phyloP scores from a whole-genome alignment of 2,888 invertebrate species.

The Drosophila flavopinicola region DNA sequence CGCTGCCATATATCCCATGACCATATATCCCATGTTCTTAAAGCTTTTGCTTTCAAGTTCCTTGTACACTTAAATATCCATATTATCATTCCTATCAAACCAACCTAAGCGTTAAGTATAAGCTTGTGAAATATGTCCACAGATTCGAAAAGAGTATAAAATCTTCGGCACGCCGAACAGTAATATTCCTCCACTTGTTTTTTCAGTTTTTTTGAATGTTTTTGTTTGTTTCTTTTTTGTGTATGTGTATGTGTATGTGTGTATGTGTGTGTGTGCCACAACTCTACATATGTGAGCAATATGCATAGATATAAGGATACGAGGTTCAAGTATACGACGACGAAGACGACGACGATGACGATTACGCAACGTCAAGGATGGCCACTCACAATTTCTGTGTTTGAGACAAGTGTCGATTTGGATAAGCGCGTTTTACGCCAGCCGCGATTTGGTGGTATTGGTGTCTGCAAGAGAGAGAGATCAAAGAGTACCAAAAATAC shows the following conservation, averaged over 20 bases:
- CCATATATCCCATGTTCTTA: too few relatives aligned
- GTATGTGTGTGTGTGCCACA: constrained; percentile 28
- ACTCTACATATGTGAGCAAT: constrained; percentile 47
- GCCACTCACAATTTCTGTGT: constrained; percentile 83
- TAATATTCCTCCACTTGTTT: not conserved
- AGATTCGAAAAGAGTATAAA: too few relatives aligned
- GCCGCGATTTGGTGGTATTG: constrained; percentile 82
- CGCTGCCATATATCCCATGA: too few relatives aligned
- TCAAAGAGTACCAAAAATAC: constrained; percentile 80
- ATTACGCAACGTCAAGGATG: constrained; percentile 29
- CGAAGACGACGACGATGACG: constrained; percentile 21
- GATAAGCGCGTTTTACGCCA: constrained; percentile 84
- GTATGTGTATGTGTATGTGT: not conserved
- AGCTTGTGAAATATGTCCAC: too few relatives aligned
- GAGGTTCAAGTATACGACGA: constrained; percentile 10
- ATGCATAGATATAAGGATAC: not conserved
- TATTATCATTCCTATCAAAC: too few relatives aligned
- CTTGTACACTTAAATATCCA: too few relatives aligned
- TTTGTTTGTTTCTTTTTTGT: not conserved
- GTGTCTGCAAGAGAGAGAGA: constrained; percentile 83
- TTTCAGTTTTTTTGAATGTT: constrained; percentile 7
- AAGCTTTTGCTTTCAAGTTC: too few relatives aligned
- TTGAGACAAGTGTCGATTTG: constrained; percentile 83
- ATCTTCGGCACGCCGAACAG: too few relatives aligned
- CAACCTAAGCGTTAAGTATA: too few relatives aligned